Evolutionary conservation across 2,797 vertebrate genomes (phyloP), one percentile per base, ranked within the genome.

Genomic region (Cuculus canorus): DNA sequence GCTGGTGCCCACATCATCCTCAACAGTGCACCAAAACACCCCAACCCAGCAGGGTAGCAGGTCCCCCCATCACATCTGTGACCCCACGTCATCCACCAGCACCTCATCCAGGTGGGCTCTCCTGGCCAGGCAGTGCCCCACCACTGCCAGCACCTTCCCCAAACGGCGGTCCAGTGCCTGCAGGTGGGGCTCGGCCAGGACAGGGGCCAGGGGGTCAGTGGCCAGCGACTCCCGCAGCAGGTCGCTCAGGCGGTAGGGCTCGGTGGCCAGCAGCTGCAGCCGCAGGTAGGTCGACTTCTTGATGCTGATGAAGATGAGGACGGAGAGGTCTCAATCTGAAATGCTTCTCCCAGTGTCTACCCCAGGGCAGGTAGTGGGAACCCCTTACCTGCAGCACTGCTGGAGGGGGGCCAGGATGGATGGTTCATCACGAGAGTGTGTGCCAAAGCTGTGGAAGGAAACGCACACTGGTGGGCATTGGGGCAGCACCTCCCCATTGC

Each of bases 381-480:
- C 25, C 27, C 43, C 82, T 88, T 95, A 98, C 97, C 95, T 96
- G 96, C 97, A 97, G 61, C 96, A 97, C 13, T 98, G 97, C 82
- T 66, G 79, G 69, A 97, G 97, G 1, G 97, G 96, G 22, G 94
- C 95, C 91, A 98, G 75, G 88, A 98, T 97, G 71, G 97, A 98
- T 4, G 10, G 70, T 41, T 97, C 96, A 5, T 98, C 96, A 0
- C 95, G 95, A 0, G 97, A 97, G 77, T 97, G 95, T 2, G 92
- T 96, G 56, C 97, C 97, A 0, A 98, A 98, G 41, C 97, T 97
- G 83, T 81, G 17, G n/a, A 27, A 28, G 7, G 13, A 91, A 32
- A 92, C 94, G 48, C 27, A 35, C 65, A 4, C 32, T 18, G 3
- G 48, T 12, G 14, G 11, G 33, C 7, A 1, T 82, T 18, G 56